phyloP scores from a whole-genome alignment of 2,113 vertebrate genomes.

The Macrotis lagotis region DNA sequence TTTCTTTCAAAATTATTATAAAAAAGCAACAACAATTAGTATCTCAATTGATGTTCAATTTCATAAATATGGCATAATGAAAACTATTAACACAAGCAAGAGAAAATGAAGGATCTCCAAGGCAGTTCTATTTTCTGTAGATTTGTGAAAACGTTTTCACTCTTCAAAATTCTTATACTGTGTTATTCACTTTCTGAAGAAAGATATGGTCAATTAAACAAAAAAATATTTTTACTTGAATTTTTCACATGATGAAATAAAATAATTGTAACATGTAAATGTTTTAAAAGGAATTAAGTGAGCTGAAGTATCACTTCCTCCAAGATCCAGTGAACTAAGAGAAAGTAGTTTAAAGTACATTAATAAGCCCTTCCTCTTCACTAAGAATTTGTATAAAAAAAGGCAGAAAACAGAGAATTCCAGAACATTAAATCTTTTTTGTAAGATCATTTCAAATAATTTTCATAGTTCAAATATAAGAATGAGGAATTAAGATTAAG shows the following conservation, averaged over 20 bases:
- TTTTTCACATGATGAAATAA: conserved; percentile 21
- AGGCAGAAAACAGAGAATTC: neutral
- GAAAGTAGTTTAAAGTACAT: neutral
- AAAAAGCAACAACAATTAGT: conserved; percentile 13
- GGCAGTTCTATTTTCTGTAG: neutral
- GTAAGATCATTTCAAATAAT: neutral
- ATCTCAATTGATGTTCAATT: neutral
- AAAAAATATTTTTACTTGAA: neutral
- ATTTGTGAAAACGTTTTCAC: conserved; percentile 1
- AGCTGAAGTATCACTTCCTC: neutral
- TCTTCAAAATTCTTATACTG: neutral
- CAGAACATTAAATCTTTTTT: neutral
- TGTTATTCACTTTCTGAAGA: neutral
- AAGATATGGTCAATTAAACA: neutral
- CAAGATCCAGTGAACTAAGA: neutral
- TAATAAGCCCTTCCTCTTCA: neutral
- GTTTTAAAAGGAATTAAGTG: conserved; percentile 11
- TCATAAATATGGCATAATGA: neutral
- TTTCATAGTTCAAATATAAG: neutral
- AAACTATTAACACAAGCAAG: neutral
- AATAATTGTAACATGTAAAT: neutral
- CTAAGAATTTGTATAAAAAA: neutral
- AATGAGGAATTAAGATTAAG: too few relatives aligned
- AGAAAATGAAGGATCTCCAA: neutral
- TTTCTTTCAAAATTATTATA: conserved; percentile 43